Evolutionary conservation across 2,113 vertebrate genomes (phyloP).

Genomic region (Peromyscus polionotus): DNA sequence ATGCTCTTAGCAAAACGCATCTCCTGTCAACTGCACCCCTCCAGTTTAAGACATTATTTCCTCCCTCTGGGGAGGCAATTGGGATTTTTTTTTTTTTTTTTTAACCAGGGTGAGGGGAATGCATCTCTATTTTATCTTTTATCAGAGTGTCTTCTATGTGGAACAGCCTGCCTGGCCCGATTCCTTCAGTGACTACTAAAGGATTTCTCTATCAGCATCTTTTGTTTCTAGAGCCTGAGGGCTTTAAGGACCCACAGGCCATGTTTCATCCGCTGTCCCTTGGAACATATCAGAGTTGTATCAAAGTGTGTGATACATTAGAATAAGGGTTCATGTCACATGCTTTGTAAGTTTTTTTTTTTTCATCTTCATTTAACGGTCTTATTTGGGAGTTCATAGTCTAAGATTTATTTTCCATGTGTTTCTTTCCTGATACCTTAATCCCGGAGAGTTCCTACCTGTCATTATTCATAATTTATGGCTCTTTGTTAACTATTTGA

Average conservation of each 20-base stretch:
- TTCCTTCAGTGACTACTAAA: background rate
- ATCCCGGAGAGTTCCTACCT: background rate
- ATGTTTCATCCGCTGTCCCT: background rate
- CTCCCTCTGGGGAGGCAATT: background rate
- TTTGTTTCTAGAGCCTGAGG: background rate
- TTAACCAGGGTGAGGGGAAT: background rate
- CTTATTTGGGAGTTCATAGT: background rate
- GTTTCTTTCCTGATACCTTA: background rate
- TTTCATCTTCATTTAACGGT: background rate
- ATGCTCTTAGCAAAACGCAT: background rate
- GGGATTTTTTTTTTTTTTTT: constrained; percentile 12
- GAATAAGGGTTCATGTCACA: background rate
- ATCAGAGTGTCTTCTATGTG: background rate
- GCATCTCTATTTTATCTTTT: constrained; percentile 17
- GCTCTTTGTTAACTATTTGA: constrained; percentile 28
- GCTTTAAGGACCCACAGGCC: too few relatives aligned
- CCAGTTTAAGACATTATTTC: background rate
- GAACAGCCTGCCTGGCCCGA: background rate
- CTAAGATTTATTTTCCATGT: background rate
- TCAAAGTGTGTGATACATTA: background rate
- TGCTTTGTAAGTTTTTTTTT: background rate
- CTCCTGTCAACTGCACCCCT: background rate
- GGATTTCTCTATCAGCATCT: background rate
- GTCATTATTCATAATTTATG: constrained; percentile 15
- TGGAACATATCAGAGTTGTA: background rate